Conservation (phyloP, 1,140 invertebrate species). For the Zaprionus kolodkinae region DNA sequence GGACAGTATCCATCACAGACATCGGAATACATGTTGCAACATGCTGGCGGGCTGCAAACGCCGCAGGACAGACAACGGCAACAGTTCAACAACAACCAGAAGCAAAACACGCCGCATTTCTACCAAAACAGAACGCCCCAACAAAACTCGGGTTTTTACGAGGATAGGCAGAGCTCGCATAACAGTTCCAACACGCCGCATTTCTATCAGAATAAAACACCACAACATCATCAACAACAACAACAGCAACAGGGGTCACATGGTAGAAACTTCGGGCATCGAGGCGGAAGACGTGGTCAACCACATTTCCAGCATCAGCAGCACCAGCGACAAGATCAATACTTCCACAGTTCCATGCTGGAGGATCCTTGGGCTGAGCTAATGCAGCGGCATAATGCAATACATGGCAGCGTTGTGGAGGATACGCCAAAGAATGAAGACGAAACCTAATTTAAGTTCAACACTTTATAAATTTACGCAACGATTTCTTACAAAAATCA, state of each 20-base stretch:
- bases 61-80: constrained; percentile 4
- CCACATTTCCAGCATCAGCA: constrained; percentile 20
- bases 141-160: constrained; percentile 27
- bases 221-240: constrained; percentile 19
- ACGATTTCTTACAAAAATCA: constrained; percentile 41
- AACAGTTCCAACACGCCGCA: constrained; percentile 3
- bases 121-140: constrained; percentile 59
- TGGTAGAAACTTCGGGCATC: constrained; percentile 36
- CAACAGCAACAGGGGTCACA: neutral
- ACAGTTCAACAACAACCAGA: constrained; percentile 8
- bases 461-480: constrained; percentile 62
- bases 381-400: constrained; percentile 63
- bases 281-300: constrained; percentile 44
- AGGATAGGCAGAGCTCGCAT: constrained; percentile 19
- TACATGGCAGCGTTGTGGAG: constrained; percentile 48
- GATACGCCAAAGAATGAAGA: neutral
- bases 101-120: constrained; percentile 54
- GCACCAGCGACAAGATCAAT: constrained; percentile 34
- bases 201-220: constrained; percentile 28
- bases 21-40: constrained; percentile 55
- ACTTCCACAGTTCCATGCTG: constrained; percentile 73
- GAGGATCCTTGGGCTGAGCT: constrained; percentile 78
- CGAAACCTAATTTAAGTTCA: constrained; percentile 35
- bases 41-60: constrained; percentile 50
- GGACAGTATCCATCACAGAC: constrained; percentile 67